Conservation (phyloP, 2,113 vertebrate species). For the Myotis davidii region DNA sequence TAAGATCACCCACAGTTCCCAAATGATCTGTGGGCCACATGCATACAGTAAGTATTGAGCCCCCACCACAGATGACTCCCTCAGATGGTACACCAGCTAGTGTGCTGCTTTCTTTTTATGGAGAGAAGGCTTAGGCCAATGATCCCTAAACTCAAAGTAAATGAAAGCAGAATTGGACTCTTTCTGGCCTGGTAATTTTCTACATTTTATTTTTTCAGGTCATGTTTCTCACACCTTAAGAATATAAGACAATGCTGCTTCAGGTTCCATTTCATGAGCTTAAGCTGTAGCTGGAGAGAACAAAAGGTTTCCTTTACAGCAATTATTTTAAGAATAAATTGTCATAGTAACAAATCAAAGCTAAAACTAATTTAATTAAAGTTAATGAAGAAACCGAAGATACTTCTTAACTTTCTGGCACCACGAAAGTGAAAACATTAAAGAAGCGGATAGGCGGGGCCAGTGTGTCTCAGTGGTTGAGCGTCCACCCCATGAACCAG, state of each 20-base stretch:
- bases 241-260: neutral
- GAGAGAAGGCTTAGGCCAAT: neutral
- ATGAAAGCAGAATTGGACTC: neutral
- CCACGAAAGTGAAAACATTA: neutral
- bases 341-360: conserved; percentile 40
- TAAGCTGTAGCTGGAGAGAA: neutral
- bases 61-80: neutral
- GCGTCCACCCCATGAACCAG: no score
- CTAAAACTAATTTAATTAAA: conserved; percentile 43
- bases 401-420: neutral
- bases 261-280: neutral
- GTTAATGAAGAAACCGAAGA: conserved; percentile 43
- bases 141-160: neutral
- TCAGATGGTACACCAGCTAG: neutral
- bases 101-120: neutral
- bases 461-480: no score
- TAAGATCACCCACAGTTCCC: neutral
- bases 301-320: neutral
- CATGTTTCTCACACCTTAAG: neutral
- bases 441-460: no score
- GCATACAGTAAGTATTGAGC: no score
- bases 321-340: neutral
- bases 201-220: neutral
- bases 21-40: neutral
- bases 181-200: neutral